Evolutionary conservation across 2,113 vertebrate genomes (phyloP), one percentile per base, ranked within the genome.

Genomic region (Salvelinus namaycush): DNA sequence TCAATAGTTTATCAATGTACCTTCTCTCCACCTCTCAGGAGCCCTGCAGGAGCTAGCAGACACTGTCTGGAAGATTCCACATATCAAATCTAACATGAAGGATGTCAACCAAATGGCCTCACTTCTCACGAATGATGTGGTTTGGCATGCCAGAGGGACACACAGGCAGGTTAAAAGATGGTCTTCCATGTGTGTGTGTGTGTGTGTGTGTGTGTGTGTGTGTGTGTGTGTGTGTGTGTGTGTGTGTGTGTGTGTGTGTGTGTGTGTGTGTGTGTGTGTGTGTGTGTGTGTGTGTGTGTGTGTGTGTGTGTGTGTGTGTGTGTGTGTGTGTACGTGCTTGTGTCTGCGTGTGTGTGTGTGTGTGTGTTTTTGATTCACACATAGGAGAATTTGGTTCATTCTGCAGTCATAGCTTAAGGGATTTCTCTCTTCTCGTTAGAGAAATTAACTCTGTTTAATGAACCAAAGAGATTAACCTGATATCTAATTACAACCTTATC

Each of bases 61-160:
- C 34, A 34, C 34, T 34, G 1, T 34, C 34, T 34, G 34, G 34
- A 34, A 34, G 34, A 34, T 8, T 34, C 6, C 6, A 34, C 34
- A 34, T 34, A 34, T 34, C 34, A 34, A 34, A 34, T 34, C 34
- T 8, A 34, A 34, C 31, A 6, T 34, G 31, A 34, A 34, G 31
- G 31, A 34, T 6, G 31, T 34, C 31, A 34, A 34, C 31, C 31
- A 34, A 34, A 34, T 34, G 31, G 31, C 31, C 31, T 34, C 31
- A 34, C 34, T 34, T 34, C 31, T 34, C 31, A 7, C 31, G 31
- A 34, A 34, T 34, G 91, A 87, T 73, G 78, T 0, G 0, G 82
- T 86, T 44, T 70, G 70, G 80, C 79, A 54, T 90, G 88, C 90
- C 90, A 91, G 88, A 81, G 87, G 85, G 80, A 86, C 39, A 54